Evolutionary conservation across 2,797 vertebrate genomes (phyloP), one percentile per base, ranked within the genome.

Genomic region (Esox masquinongy): DNA sequence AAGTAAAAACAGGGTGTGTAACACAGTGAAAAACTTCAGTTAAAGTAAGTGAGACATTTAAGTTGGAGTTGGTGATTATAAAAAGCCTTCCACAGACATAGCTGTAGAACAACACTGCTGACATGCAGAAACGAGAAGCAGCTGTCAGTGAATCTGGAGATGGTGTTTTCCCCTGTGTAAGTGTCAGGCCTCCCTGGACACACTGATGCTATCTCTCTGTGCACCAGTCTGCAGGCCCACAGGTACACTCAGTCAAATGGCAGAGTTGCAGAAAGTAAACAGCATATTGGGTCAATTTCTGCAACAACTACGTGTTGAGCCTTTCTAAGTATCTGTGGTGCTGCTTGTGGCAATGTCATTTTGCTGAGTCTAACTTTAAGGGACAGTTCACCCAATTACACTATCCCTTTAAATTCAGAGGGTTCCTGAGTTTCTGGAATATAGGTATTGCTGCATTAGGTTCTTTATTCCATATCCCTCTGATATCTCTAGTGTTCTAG

Each of bases 341-440:
- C 36, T 39, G 5, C 7, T 39, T 39, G 36, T 5, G 4, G 36
- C 36, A 34, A 34, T 34, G 34, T 34, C 34, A 39, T 39, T 39
- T 39, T 31, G 29, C 29, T 1, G 3, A 31, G 29, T 5, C 36
- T 8, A 39, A 39, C 51, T 56, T 56, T 17, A 56, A 56, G 19
- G 19, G 51, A 59, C 7, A 59, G 56, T 59, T 71, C 56, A 59
- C 22, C 56, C 56, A 59, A 59, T 59, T 19, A 59, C 56, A 24
- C 56, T 59, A 1, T 59, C 9, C 22, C 56, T 24, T 76, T 78
- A 67, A 83, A 77, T 68, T 80, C 84, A 81, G 77, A 90, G 79
- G 86, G 82, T 92, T 93, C 93, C 93, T 93, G 93, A 94, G 93
- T 86, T 89, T 76, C 74, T 83, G 83, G 85, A 76, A 61, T 84